Conservation (phyloP, 2,797 vertebrate genomes). For the Poeciliopsis gracilis region DNA sequence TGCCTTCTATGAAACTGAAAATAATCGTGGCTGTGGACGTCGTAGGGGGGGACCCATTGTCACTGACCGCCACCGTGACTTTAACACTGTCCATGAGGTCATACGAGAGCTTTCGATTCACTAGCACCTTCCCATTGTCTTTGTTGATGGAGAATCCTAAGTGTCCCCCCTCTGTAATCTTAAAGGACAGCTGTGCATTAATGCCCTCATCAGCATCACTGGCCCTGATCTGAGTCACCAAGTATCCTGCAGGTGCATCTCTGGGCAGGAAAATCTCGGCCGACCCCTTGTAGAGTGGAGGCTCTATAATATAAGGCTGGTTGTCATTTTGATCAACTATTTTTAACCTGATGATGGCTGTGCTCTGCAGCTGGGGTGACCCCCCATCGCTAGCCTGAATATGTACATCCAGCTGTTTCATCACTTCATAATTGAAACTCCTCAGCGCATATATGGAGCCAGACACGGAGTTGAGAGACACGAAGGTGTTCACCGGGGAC, state of each 20-base stretch:
- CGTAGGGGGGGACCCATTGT: slow-evolving; percentile 87
- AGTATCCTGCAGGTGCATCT: slow-evolving; percentile 85
- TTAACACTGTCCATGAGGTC: slow-evolving; percentile 85
- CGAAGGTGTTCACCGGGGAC: slow-evolving; percentile 88
- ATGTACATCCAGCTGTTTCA: slow-evolving; percentile 88
- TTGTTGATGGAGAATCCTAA: slow-evolving; percentile 88
- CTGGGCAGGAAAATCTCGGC: slow-evolving; percentile 88
- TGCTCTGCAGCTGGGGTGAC: slow-evolving; percentile 90
- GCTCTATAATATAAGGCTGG: slow-evolving; percentile 86
- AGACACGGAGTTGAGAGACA: slow-evolving; percentile 90
- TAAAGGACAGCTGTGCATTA: slow-evolving; percentile 89
- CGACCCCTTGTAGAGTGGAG: slow-evolving; percentile 87
- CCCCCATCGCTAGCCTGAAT: slow-evolving; percentile 92
- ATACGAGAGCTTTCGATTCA: slow-evolving; percentile 86
- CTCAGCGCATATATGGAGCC: slow-evolving; percentile 93
- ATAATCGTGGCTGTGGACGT: slow-evolving; percentile 87
- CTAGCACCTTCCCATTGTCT: slow-evolving; percentile 88
- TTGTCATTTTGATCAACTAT: slow-evolving; percentile 97
- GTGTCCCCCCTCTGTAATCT: slow-evolving; percentile 84
- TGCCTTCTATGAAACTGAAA: slow-evolving; percentile 86
- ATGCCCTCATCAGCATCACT: slow-evolving; percentile 90
- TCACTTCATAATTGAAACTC: slow-evolving; percentile 94
- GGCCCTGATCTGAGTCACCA: slow-evolving; percentile 90
- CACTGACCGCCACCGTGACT: slow-evolving; percentile 85
- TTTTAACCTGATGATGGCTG: slow-evolving; percentile 86